Evolutionary conservation across 2,797 vertebrate genomes (phyloP).

Genomic region (Garrulus glandarius): DNA sequence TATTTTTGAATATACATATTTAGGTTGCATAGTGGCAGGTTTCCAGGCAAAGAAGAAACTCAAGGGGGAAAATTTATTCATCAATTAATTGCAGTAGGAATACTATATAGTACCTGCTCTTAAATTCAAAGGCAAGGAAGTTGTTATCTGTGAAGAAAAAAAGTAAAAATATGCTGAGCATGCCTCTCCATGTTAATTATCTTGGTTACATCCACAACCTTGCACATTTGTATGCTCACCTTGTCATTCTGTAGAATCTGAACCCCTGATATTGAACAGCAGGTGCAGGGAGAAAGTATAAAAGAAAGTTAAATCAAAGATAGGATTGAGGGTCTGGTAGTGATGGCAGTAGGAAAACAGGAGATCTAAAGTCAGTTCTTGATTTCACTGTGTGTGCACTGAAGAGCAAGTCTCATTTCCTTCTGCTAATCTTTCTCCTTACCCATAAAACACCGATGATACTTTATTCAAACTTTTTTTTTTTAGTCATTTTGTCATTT

Average conservation of each 20-base stretch:
- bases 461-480: neutral
- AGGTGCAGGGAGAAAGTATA: neutral
- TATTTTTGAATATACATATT: neutral
- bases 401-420: neutral
- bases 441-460: neutral
- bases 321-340: neutral
- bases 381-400: neutral
- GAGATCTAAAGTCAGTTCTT: neutral
- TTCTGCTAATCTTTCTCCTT: neutral
- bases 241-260: constrained; percentile 21
- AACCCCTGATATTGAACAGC: constrained; percentile 39
- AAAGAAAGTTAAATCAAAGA: constrained; percentile 46
- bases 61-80: neutral
- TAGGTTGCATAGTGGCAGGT: neutral
- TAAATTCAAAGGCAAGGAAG: constrained; percentile 39
- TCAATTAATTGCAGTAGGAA: constrained; percentile 26
- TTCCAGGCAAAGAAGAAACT: neutral
- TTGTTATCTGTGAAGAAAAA: neutral
- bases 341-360: neutral
- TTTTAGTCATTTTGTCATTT: neutral
- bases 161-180: constrained; percentile 36
- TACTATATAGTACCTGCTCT: neutral
- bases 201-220: constrained; percentile 19
- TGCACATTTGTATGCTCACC: constrained; percentile 35
- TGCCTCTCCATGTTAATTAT: constrained; percentile 43